These are phyloP conservation scores for Sebastiscus albofasciatus DNA, from an alignment of 2,797 vertebrate genomes.

Conservation along the genomic window DNA sequence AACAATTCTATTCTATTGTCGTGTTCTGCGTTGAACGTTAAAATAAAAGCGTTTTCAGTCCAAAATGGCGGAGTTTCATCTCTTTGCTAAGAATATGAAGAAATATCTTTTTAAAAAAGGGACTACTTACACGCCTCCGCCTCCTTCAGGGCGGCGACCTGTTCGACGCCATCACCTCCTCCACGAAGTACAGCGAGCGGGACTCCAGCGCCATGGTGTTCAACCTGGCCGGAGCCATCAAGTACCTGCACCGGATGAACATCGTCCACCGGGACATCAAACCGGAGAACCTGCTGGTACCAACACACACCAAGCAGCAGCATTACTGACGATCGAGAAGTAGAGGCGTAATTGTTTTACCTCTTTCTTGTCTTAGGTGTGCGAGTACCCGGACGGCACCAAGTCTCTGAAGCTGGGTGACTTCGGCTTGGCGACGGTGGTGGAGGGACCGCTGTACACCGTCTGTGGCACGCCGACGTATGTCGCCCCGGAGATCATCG, in stretches of 20 bases:
- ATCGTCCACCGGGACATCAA: conserved; percentile 99
- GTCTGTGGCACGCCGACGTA: conserved; percentile 98
- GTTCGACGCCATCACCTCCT: conserved; percentile 98
- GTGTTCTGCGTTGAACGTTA: no score
- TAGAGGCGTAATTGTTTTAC: no score
- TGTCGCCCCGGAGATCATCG: conserved; percentile 97
- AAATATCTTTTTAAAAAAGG: background rate
- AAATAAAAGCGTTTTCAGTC: no score
- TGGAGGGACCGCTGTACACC: conserved; percentile 93
- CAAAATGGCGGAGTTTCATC: no score
- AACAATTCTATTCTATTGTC: no score
- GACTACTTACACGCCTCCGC: no score
- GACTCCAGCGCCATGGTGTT: conserved; percentile 98
- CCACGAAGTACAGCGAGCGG: conserved; percentile 96
- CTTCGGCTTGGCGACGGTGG: conserved; percentile 94
- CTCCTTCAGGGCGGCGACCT: conserved; percentile 92
- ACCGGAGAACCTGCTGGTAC: conserved; percentile 96
- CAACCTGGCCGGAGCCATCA: conserved; percentile 92
- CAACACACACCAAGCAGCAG: background rate
- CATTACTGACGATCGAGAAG: no score
- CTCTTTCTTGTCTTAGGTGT: conserved; percentile 41
- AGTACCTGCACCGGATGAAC: conserved; percentile 93
- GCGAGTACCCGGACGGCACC: conserved; percentile 92
- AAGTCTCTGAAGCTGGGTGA: conserved; percentile 97
- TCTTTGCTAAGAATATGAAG: background rate